Base-by-base conservation (phyloP, 92 coral and sea anemone species). In the Zoanthus sociatus region DNA sequence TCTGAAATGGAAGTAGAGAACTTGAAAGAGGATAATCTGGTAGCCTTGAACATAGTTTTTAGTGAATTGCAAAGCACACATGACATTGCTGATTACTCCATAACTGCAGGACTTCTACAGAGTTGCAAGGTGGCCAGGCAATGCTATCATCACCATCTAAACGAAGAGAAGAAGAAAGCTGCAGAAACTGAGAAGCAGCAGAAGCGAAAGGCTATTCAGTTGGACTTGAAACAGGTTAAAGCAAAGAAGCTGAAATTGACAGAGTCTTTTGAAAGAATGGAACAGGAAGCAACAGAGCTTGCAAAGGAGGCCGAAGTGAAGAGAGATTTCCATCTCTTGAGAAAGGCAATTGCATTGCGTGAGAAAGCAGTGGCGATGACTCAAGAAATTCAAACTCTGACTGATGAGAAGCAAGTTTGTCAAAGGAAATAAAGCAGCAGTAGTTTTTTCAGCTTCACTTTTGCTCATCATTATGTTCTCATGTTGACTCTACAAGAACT, bases 31-130 rank as follows among this genome's bases (percentile, higher is more conserved):
- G 78, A 58, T 68, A 91, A 91, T 69, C 89, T 87, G 77, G 10
- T 81, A 32, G 68, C 86, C 30, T 91, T 87, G 93, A 83, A 87
- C 78, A 73, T 73, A 33, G 21, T 72, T 79, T 91, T 53, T 54
- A 77, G 46, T 50, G 83, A 77, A 77, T 12, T 46, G 64, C 68
- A 77, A 58, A 77, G 45, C 46, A 53, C 66, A 50, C 84, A 47
- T 63, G 51, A 78, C 84, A 32, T 78, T 78, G 71, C 58, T 17
- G 84, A 78, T 78, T 78, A 78, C 58, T 42, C 71, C 84, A 78
- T 78, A 58, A 78, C 84, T 21, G 21, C 84, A 55, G 72, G 55
- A 37, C 71, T 33, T 56, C 20, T 78, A 9, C 47, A 64, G 72
- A 78, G 21, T 78, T 78, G 72, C 71, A n/a, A 78, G 84, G 72